These are phyloP conservation scores for Cephalopterus ornatus DNA, from an alignment of 2,113 vertebrate species.

Conservation along the genomic window DNA sequence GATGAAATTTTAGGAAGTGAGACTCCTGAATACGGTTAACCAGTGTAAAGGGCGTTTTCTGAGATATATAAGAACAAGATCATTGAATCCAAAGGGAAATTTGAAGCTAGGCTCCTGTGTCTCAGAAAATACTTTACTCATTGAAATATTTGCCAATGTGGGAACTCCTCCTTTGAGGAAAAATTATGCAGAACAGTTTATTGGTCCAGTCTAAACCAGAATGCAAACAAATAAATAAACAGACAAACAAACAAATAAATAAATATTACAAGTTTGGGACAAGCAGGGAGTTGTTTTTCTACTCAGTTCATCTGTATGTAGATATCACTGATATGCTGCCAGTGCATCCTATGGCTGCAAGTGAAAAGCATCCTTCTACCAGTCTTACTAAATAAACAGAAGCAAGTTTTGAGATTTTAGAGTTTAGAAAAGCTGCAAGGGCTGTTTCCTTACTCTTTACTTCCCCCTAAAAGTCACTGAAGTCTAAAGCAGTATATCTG, in stretches of 20 bases:
- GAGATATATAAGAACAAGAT: not conserved
- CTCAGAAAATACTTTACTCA: not conserved
- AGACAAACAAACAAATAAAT: too few relatives aligned
- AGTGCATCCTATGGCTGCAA: not conserved
- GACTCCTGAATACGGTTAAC: not conserved
- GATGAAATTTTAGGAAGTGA: not conserved
- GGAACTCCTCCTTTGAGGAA: not conserved
- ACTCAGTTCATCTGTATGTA: not conserved
- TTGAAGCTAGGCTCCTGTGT: not conserved
- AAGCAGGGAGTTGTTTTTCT: not conserved
- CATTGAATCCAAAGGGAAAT: not conserved
- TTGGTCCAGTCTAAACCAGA: not conserved
- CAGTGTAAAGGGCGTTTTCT: not conserved
- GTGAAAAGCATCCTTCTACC: not conserved
- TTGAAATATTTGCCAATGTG: not conserved
- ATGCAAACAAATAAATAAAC: not conserved
- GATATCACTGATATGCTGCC: fast-evolving
- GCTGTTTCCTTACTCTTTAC: not conserved
- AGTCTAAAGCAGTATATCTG: not conserved
- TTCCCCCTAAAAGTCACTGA: not conserved
- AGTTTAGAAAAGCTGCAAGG: not conserved
- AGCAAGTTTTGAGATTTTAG: not conserved
- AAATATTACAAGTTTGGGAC: not conserved
- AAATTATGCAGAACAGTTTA: not conserved
- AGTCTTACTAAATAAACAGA: not conserved